Evolutionary conservation across 2,888 invertebrate genomes (phyloP).

Genomic region (Pediacus dermestoides): DNA sequence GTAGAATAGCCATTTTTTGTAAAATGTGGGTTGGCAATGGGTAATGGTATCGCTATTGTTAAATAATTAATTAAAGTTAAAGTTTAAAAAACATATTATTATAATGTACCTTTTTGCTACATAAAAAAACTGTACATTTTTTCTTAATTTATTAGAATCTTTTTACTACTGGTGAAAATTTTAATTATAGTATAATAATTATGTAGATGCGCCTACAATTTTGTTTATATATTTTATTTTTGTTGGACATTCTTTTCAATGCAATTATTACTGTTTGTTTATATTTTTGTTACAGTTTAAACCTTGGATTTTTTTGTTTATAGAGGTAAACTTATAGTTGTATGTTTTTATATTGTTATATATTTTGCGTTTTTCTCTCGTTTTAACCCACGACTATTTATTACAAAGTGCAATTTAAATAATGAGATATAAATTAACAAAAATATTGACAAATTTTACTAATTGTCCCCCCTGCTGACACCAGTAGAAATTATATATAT

Average conservation of each 20-base stretch:
- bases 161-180: constrained; percentile 40
- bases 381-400: too few relatives aligned
- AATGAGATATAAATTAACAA: constrained; percentile 29
- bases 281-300: constrained; percentile 39
- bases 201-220: constrained; percentile 38
- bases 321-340: constrained; percentile 29
- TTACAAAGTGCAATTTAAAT: constrained; percentile 37
- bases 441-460: constrained; percentile 38
- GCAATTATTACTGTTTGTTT: constrained; percentile 37
- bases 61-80: constrained; percentile 33
- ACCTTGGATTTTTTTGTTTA: constrained; percentile 25
- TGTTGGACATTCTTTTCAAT: constrained; percentile 31
- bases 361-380: too few relatives aligned
- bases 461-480: constrained; percentile 35
- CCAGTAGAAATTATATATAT: constrained; percentile 45
- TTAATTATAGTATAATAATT: constrained; percentile 12
- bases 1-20: constrained; percentile 37
- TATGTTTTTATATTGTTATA: constrained; percentile 30
- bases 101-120: constrained; percentile 39
- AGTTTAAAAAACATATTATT: constrained; percentile 39
- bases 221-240: constrained; percentile 42
- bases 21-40: constrained; percentile 41
- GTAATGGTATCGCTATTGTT: constrained; percentile 39
- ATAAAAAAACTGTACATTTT: constrained; percentile 38
- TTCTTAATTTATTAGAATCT: constrained; percentile 40